A percentile compares a stretch with the other conserved stretches of the same genome.
Evolutionary conservation across 2,113 vertebrate genomes (phyloP).

Genomic region (Cathartes aura): DNA sequence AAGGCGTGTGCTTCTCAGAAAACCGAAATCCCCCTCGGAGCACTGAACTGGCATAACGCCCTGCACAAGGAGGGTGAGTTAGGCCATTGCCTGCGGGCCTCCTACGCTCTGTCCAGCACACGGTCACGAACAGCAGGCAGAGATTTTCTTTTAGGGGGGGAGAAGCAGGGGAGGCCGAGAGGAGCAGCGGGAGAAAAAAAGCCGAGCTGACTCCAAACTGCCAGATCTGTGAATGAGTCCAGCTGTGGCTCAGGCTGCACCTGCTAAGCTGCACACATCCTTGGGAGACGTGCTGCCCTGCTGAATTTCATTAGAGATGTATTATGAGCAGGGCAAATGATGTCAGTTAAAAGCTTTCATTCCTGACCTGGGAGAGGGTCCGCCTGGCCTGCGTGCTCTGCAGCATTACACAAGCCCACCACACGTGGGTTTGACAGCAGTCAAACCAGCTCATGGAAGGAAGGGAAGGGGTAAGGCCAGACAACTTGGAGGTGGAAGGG

Average conservation of each 20-base stretch:
- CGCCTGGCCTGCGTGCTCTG: background rate
- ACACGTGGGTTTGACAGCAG: conserved; percentile 13
- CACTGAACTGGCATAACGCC: background rate
- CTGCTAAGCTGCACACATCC: conserved; percentile 14
- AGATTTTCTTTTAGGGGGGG: background rate
- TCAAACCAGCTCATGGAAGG: conserved; percentile 39
- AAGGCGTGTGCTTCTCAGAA: background rate
- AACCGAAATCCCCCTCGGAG: background rate
- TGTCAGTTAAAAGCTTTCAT: background rate
- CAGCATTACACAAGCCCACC: background rate
- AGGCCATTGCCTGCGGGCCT: background rate
- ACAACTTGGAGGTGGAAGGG: background rate
- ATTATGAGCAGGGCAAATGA: background rate
- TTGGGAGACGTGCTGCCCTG: background rate
- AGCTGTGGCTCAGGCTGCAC: background rate
- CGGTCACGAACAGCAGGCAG: background rate
- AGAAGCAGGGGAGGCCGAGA: background rate
- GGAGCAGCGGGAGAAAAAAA: background rate
- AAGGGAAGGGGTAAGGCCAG: conserved; percentile 30
- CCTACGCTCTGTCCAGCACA: background rate
- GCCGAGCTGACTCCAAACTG: background rate
- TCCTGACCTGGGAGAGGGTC: conserved; percentile 19
- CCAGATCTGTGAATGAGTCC: conserved; percentile 2
- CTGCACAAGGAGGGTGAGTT: fast-evolving
- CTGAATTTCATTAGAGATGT: background rate